These are phyloP conservation scores for Galbula dea DNA, from an alignment of 2,113 vertebrate species.

Conservation along the genomic window DNA sequence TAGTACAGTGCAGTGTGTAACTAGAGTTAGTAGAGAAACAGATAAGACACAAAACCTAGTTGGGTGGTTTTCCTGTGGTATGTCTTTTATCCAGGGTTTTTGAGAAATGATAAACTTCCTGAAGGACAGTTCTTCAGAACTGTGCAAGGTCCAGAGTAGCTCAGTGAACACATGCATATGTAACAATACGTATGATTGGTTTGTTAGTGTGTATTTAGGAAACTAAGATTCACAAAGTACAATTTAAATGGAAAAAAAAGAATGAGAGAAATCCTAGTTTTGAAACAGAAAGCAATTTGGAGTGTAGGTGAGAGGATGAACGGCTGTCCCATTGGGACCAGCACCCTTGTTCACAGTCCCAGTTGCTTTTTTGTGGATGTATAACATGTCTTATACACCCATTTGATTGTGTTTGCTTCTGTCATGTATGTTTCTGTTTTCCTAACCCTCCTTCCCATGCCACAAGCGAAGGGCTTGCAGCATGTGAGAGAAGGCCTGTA, in stretches of 20 bases:
- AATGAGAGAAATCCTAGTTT: background rate
- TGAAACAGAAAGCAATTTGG: background rate
- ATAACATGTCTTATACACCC: accelerated
- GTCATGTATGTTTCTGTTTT: accelerated
- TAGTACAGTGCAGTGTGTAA: background rate
- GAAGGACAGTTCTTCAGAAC: background rate
- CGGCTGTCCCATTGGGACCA: background rate
- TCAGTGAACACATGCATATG: background rate
- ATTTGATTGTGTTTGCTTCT: background rate
- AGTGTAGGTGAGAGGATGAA: too few relatives aligned
- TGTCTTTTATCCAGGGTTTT: background rate
- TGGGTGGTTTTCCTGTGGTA: background rate
- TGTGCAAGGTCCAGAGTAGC: background rate
- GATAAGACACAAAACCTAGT: background rate
- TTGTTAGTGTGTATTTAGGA: background rate
- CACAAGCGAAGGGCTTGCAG: background rate
- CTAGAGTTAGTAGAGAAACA: background rate
- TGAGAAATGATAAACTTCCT: background rate
- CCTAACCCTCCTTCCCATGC: background rate
- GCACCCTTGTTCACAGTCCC: background rate
- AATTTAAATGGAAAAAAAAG: background rate
- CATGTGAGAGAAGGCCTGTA: background rate
- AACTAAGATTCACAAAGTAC: background rate
- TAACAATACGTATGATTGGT: accelerated
- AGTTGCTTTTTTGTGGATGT: background rate